A percentile compares a stretch with the other conserved stretches of the same genome.
These are phyloP conservation scores for Tipula unca DNA, from an alignment of 2,888 invertebrate species.

Conservation along the genomic window DNA sequence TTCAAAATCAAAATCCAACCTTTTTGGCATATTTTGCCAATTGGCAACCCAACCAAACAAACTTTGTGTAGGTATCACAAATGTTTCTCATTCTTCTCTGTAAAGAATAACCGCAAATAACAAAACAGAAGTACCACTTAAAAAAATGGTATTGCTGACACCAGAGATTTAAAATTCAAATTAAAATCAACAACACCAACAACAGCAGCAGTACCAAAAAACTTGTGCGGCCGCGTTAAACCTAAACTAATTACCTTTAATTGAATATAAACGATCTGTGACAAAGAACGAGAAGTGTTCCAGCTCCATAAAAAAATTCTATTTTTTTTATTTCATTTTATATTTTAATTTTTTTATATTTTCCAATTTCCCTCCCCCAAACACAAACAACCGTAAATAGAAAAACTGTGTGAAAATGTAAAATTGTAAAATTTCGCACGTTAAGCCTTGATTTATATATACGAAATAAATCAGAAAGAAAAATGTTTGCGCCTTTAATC, in stretches of 20 bases:
- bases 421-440: not conserved
- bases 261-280: not conserved
- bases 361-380: not conserved
- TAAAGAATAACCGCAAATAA: not conserved
- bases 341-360: not conserved
- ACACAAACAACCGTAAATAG: not conserved
- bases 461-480: not conserved
- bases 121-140: not conserved
- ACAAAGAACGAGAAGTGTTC: not conserved
- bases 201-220: not conserved
- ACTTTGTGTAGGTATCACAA: not conserved
- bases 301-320: not conserved
- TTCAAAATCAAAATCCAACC: no score
- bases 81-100: not conserved
- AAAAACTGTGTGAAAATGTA: conserved; percentile 14
- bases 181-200: not conserved
- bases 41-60: not conserved
- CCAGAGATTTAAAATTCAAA: not conserved
- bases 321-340: not conserved
- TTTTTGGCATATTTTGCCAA: no score
- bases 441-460: not conserved
- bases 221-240: not conserved
- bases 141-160: not conserved
- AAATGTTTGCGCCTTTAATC: not conserved
- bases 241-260: conserved; percentile 14